Percentiles rank a stretch among this genome's conserved stretches.
Conservation (phyloP, 2,113 vertebrate genomes). For the Onychorhynchus coronatus region DNA sequence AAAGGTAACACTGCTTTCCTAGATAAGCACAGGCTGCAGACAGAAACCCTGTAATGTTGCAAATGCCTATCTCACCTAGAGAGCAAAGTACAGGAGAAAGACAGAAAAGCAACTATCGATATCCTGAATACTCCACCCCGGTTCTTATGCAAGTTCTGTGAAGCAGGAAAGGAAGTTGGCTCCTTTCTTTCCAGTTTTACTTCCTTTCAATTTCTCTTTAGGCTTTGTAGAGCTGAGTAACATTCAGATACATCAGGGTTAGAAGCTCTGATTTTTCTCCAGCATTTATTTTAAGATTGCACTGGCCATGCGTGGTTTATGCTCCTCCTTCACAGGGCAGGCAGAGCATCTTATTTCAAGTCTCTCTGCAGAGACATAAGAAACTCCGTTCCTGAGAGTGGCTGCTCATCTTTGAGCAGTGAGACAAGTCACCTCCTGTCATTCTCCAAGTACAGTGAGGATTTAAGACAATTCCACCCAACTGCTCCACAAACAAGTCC, state of each 20-base stretch:
- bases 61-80: not conserved
- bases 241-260: not conserved
- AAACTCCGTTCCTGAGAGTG: not conserved
- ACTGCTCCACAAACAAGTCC: not conserved
- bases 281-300: not conserved
- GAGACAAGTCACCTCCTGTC: not conserved
- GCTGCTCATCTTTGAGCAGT: not conserved
- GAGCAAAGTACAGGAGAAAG: conserved; percentile 1
- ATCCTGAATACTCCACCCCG: not conserved
- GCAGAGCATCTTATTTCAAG: not conserved
- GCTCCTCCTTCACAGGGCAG: not conserved
- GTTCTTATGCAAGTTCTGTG: fast-evolving
- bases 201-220: not conserved
- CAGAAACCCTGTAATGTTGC: not conserved
- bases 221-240: not conserved
- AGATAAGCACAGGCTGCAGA: not conserved
- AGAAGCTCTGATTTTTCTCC: not conserved
- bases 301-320: not conserved
- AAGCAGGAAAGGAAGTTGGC: not conserved
- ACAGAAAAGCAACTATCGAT: not conserved
- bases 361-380: not conserved
- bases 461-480: not conserved
- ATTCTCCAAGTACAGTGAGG: not conserved
- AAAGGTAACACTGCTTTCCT: not conserved
- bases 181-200: not conserved